These are phyloP conservation scores for Cryptomyrus ogoouensis DNA, from an alignment of 2,113 vertebrate genomes.

Conservation along the genomic window DNA sequence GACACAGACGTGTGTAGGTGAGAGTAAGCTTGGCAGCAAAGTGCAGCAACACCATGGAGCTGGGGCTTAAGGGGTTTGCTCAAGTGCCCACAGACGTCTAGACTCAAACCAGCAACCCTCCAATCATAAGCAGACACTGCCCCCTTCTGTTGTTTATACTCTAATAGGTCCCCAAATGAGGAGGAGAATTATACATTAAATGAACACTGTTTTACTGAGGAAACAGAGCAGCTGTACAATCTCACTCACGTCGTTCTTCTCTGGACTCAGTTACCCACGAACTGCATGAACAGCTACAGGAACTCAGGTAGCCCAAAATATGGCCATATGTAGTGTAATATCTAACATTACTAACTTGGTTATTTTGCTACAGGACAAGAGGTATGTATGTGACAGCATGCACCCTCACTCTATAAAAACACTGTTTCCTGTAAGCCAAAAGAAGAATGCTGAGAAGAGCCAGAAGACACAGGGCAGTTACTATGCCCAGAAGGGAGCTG, in stretches of 20 bases:
- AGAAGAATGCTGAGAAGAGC: slow-evolving; percentile 32
- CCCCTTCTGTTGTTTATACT: background rate
- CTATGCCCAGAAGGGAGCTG: slow-evolving; percentile 27
- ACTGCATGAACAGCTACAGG: background rate
- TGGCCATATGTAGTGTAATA: background rate
- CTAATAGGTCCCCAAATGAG: background rate
- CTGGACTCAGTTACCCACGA: background rate
- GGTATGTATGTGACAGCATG: slow-evolving; percentile 22
- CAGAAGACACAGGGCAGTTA: slow-evolving; percentile 32
- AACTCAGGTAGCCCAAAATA: background rate
- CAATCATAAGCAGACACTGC: background rate
- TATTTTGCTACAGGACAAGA: background rate
- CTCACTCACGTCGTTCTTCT: background rate
- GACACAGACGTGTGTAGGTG: too few species aligned
- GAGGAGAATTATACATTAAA: background rate
- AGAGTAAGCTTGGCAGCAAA: too few species aligned
- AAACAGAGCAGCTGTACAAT: background rate
- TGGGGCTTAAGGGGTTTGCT: too few species aligned
- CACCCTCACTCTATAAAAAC: slow-evolving; percentile 34
- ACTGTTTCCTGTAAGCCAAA: slow-evolving; percentile 30
- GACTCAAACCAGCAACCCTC: too few species aligned
- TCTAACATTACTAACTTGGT: background rate
- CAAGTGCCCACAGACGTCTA: background rate
- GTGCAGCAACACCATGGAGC: too few species aligned
- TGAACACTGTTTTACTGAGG: background rate